These are phyloP conservation scores for Clarias pachynema DNA, from an alignment of 2,797 vertebrate genomes.

Conservation along the genomic window DNA sequence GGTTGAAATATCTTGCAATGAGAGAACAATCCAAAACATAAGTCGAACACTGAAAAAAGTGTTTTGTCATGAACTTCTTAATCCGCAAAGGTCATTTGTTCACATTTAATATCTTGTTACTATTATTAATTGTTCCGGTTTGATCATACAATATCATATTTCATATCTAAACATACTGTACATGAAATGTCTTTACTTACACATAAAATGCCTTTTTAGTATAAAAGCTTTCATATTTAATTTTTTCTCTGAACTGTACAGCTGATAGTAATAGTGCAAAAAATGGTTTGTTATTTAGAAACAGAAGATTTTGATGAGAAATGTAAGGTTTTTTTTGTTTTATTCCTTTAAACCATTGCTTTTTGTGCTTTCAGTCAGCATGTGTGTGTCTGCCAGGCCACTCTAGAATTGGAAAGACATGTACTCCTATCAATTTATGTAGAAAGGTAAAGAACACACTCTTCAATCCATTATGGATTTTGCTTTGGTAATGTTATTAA, in stretches of 20 bases:
- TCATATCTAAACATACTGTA: neutral
- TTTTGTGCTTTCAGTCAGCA: slow-evolving; percentile 72
- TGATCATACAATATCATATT: neutral
- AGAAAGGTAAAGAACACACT: slow-evolving; percentile 69
- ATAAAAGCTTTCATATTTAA: no score
- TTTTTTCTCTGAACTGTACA: neutral
- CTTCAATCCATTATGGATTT: no score
- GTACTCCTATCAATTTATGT: slow-evolving; percentile 79
- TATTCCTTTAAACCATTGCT: neutral
- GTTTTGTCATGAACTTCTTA: neutral
- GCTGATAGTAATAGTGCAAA: neutral
- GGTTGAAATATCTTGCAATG: neutral
- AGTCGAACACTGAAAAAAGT: neutral
- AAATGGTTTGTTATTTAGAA: neutral
- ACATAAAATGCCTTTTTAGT: neutral
- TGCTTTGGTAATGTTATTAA: no score
- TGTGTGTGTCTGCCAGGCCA: slow-evolving; percentile 83
- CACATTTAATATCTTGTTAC: neutral
- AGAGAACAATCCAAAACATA: neutral
- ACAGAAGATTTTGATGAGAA: neutral
- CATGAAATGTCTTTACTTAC: neutral
- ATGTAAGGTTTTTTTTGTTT: no score
- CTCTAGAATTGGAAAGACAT: slow-evolving; percentile 79
- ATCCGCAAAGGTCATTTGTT: neutral
- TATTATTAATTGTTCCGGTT: neutral